Evolutionary conservation across 2,113 vertebrate species (phyloP).

Genomic region (Gallinago jamesoni): DNA sequence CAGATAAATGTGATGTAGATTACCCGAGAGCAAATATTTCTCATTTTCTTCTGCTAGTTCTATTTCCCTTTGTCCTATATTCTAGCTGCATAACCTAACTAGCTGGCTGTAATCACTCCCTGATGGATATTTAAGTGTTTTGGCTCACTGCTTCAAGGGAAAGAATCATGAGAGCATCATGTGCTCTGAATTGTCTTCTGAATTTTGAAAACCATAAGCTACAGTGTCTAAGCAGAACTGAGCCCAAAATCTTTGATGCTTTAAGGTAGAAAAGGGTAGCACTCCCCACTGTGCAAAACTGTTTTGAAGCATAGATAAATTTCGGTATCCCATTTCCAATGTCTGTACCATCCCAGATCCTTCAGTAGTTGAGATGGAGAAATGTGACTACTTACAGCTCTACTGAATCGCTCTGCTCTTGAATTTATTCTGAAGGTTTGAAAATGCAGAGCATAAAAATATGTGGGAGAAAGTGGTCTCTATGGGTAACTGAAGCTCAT

Average conservation of each 20-base stretch:
- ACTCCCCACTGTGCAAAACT: neutral
- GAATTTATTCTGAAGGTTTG: neutral
- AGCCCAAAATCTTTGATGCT: neutral
- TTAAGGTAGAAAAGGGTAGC: neutral
- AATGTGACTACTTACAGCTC: neutral
- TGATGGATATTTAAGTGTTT: neutral
- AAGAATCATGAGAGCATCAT: neutral
- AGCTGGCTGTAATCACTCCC: neutral
- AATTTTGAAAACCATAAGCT: neutral
- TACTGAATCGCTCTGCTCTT: neutral
- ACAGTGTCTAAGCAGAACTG: neutral
- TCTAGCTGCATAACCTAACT: neutral
- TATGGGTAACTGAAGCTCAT: neutral
- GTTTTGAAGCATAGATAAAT: neutral
- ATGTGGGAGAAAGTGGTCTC: neutral
- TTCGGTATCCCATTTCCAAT: neutral
- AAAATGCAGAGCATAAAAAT: neutral
- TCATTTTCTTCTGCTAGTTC: neutral
- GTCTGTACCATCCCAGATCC: neutral
- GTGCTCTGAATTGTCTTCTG: neutral
- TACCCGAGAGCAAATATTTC: neutral
- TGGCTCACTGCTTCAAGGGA: neutral
- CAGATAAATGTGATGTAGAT: neutral
- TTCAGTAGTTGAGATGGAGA: neutral
- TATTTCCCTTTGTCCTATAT: neutral